Conservation (phyloP, 2,888 invertebrate species). For the Heteromurus nitidus region DNA sequence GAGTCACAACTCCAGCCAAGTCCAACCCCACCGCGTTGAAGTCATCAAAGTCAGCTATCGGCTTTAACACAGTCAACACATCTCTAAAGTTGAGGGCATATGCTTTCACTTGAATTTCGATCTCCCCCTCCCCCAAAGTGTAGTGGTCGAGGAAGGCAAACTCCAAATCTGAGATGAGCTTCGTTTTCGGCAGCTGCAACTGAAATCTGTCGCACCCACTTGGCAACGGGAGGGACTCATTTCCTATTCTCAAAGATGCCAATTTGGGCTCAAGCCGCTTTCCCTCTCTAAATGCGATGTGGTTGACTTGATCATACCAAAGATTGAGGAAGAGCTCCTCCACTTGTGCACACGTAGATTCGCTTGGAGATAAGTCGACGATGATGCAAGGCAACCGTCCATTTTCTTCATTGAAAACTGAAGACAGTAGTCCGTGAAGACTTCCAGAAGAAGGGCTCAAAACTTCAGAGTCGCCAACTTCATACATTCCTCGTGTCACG, state of each 20-base stretch:
- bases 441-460: constrained; percentile 17
- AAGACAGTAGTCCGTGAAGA: constrained; percentile 31
- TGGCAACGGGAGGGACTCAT: constrained; percentile 14
- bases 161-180: constrained; percentile 28
- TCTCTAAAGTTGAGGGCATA: constrained; percentile 50
- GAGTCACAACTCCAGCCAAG: constrained; percentile 77
- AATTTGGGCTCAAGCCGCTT: not conserved
- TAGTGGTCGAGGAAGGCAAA: constrained; percentile 9
- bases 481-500: constrained; percentile 17
- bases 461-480: constrained; percentile 17
- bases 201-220: constrained; percentile 13
- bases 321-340: constrained; percentile 24
- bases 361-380: not conserved
- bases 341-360: not conserved
- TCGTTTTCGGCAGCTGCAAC: constrained; percentile 20
- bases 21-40: constrained; percentile 79
- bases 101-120: constrained; percentile 36
- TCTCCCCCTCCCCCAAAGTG: constrained; percentile 1
- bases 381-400: not conserved
- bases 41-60: constrained; percentile 9
- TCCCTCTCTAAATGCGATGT: not conserved
- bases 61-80: constrained; percentile 54
- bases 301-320: not conserved
- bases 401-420: constrained; percentile 28
- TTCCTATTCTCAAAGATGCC: not conserved